Evolutionary conservation across 2,797 vertebrate species (phyloP), one percentile per base, ranked within the genome.

Genomic region (Neosilurus mollespiculum): DNA sequence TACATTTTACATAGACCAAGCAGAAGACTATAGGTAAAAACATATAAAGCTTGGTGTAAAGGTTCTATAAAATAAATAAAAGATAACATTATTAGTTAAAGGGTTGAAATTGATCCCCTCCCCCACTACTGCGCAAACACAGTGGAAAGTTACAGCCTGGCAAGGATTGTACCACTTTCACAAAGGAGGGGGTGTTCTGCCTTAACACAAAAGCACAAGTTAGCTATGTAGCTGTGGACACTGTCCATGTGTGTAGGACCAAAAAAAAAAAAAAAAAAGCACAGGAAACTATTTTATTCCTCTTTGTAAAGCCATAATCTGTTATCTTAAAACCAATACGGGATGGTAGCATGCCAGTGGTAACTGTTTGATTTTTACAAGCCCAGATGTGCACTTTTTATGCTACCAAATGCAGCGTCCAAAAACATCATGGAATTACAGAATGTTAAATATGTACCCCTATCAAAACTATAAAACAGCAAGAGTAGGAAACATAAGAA

Each of bases 71-170:
- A 58, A 59, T 56, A 20, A 20, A 9, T 7, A 22, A 59, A 43
- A 61, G 34, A n/a, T 59, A 1, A 15, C 6, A 8, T 37, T 43
- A 43, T 43, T 43, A 61, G 11, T 61, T n/a, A 76, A 76, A 77
- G 54, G 73, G 56, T n/a, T 43, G 20, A 77, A 61, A 43, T 61
- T 12, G 7, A 61, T 53, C 61, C 77, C 77, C 10, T 24, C 77
- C 76, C 61, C 61, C 77, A 26, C 43, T 26, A 78, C 77, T 78
- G 61, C 77, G n/a, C 58, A 43, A 37, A 43, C 77, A 51, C 84
- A 86, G 90, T 93, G 92, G 93, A 93, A 94, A 93, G 93, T 90
- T 91, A 94, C 94, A 92, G 37, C 61, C 1, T 16, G 90, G 34
- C 83, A 86, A 6, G 84, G 93, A 90, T 87, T 88, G 77, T 92